These are phyloP conservation scores for Platichthys flesus DNA, from an alignment of 2,113 vertebrate genomes.

Conservation along the genomic window DNA sequence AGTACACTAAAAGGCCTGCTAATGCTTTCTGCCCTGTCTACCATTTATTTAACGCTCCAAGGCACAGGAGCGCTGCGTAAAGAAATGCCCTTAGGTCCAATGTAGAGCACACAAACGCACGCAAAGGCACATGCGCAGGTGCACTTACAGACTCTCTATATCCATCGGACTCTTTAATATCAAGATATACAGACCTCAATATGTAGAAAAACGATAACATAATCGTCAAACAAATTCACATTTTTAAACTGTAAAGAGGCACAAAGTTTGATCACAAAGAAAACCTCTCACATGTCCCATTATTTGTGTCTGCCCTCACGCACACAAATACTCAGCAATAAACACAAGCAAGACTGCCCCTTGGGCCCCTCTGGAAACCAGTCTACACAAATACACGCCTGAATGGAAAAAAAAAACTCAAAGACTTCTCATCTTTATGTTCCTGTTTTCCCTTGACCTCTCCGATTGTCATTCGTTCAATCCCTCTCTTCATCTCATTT, in stretches of 20 bases:
- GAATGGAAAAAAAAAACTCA: constrained; percentile 4
- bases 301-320: constrained; percentile 16
- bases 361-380: constrained; percentile 1
- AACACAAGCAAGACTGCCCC: constrained; percentile 20
- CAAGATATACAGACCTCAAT: constrained; percentile 19
- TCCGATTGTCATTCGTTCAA: constrained; percentile 42
- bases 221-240: constrained; percentile 20
- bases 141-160: background rate
- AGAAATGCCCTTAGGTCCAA: constrained; percentile 49
- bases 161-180: background rate
- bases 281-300: constrained; percentile 9
- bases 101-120: constrained; percentile 13
- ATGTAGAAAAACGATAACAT: background rate
- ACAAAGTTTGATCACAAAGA: constrained; percentile 31
- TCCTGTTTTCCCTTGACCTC: constrained; percentile 23
- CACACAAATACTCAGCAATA: constrained; percentile 24
- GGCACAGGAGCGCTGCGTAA: constrained; percentile 48
- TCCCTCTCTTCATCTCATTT: constrained; percentile 42
- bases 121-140: constrained; percentile 12
- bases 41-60: constrained; percentile 69
- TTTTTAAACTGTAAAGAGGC: constrained; percentile 1
- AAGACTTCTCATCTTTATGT: constrained; percentile 24
- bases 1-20: constrained; percentile 66
- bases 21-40: constrained; percentile 69
- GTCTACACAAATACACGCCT: constrained; percentile 2